These are phyloP conservation scores for Atlantisia rogersi DNA, from an alignment of 2,113 vertebrate species.

Conservation along the genomic window DNA sequence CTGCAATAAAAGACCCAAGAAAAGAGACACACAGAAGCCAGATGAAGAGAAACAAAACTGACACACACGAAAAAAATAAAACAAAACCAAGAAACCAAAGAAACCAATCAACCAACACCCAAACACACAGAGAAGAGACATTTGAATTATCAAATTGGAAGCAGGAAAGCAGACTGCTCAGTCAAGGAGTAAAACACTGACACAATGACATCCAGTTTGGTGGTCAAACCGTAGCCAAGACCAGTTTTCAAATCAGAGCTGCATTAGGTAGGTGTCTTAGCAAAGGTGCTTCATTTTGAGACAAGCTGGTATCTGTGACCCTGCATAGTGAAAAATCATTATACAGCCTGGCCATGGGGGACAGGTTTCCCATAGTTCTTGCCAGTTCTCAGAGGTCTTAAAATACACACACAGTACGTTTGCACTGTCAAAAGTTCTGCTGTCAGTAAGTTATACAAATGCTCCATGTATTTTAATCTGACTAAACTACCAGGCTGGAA, in stretches of 20 bases:
- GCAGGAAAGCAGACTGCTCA: neutral
- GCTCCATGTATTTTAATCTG: neutral
- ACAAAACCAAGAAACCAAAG: neutral
- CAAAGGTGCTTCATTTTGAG: neutral
- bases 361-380: neutral
- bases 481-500: neutral
- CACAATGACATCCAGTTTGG: neutral
- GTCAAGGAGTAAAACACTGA: neutral
- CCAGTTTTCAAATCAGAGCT: neutral
- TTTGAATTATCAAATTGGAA: neutral
- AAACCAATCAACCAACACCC: no score
- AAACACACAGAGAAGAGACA: neutral
- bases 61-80: neutral
- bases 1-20: neutral
- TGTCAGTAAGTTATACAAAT: neutral
- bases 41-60: neutral
- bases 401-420: accelerated
- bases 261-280: neutral
- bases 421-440: neutral
- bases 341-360: neutral
- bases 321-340: neutral
- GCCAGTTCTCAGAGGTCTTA: neutral
- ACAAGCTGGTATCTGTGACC: neutral
- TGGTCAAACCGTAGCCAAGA: neutral
- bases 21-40: neutral